Percentiles rank a stretch among this genome's conserved stretches.
Evolutionary conservation across 2,797 vertebrate species (phyloP).

Genomic region (Peromyscus aztecus): DNA sequence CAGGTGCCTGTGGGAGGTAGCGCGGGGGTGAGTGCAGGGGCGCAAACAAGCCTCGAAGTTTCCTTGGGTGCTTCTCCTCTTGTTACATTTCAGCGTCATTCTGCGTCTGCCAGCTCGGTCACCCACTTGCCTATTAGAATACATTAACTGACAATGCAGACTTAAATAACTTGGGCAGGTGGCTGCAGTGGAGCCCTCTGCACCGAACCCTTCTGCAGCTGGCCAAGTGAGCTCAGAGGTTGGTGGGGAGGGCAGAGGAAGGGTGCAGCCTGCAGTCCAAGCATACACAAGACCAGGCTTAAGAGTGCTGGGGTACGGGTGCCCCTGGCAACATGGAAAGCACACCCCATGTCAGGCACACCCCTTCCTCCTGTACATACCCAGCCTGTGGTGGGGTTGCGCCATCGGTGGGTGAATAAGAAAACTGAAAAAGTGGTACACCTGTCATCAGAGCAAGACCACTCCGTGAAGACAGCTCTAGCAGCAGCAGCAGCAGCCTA

Average conservation of each 20-base stretch:
- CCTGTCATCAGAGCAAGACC: neutral
- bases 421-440: accelerated
- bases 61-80: conserved; percentile 63
- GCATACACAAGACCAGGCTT: neutral
- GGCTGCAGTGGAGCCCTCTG: neutral
- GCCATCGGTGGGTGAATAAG: neutral
- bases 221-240: neutral
- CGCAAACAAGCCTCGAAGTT: conserved; percentile 74
- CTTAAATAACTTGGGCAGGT: conserved; percentile 57
- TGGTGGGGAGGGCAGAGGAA: neutral
- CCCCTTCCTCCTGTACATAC: neutral
- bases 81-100: neutral
- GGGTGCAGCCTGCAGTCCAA: neutral
- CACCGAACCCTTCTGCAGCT: neutral
- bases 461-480: too few species aligned
- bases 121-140: conserved; percentile 65
- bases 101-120: conserved; percentile 65
- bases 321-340: neutral
- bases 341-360: neutral
- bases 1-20: conserved; percentile 83
- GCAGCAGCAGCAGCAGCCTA: neutral
- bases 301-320: neutral
- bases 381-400: neutral
- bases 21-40: conserved; percentile 66
- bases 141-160: conserved; percentile 55